Evolutionary conservation across 2,113 vertebrate genomes (phyloP).

Genomic region (Bubalus kerabau): DNA sequence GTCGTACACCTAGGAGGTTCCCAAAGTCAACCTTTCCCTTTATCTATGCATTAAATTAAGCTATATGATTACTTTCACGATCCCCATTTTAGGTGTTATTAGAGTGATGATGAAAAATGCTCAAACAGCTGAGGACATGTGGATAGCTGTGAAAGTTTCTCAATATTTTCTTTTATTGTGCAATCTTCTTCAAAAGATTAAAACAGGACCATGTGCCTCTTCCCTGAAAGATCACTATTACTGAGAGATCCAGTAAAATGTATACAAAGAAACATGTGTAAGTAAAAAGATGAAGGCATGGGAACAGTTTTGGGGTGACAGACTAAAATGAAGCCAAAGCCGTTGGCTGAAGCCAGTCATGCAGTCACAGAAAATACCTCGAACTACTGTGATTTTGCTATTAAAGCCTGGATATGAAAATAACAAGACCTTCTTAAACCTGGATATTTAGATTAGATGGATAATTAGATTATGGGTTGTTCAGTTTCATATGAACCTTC

Average conservation of each 20-base stretch:
- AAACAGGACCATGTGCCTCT: constrained; percentile 46
- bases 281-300: constrained; percentile 52
- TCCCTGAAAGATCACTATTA: constrained; percentile 39
- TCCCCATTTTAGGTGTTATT: neutral
- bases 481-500: neutral
- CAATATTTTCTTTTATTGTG: neutral
- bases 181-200: constrained; percentile 34
- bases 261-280: constrained; percentile 54
- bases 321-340: constrained; percentile 43
- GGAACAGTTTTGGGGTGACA: constrained; percentile 30
- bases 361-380: constrained; percentile 67
- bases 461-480: neutral
- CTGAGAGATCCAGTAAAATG: constrained; percentile 68
- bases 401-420: neutral
- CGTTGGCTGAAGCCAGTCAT: constrained; percentile 13
- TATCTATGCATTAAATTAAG: neutral
- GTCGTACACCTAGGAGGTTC: neutral
- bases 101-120: neutral
- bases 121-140: neutral
- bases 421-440: neutral
- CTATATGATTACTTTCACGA: neutral
- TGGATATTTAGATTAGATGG: neutral
- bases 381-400: constrained; percentile 53
- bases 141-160: neutral
- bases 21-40: neutral